phyloP scores from a whole-genome alignment of 2,113 vertebrate species.

The Sitta europaea region DNA sequence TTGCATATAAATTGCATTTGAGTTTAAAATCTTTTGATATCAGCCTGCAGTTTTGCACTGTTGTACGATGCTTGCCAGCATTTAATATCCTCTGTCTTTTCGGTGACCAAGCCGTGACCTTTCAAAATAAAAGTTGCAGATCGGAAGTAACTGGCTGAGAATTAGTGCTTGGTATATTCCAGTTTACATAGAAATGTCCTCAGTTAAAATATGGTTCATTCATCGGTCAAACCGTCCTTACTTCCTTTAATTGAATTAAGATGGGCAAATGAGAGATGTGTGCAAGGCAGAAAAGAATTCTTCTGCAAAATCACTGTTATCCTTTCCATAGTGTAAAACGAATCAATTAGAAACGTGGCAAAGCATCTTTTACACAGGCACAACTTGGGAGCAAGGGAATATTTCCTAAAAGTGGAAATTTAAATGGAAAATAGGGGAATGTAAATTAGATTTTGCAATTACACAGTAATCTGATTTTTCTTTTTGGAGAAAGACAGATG shows the following conservation, averaged over 20 bases:
- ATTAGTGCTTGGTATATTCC: slow-evolving; percentile 80
- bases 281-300: slow-evolving; percentile 74
- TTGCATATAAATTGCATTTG: background rate
- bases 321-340: slow-evolving; percentile 74
- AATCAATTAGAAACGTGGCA: slow-evolving; percentile 79
- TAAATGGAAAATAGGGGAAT: slow-evolving; percentile 45
- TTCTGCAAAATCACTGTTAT: slow-evolving; percentile 72
- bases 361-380: slow-evolving; percentile 60
- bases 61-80: background rate
- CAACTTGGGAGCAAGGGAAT: slow-evolving; percentile 37
- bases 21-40: slow-evolving; percentile 18
- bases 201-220: slow-evolving; percentile 91
- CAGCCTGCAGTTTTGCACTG: slow-evolving; percentile 16
- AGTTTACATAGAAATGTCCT: slow-evolving; percentile 86
- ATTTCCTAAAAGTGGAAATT: slow-evolving; percentile 64
- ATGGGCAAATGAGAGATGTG: slow-evolving; percentile 94
- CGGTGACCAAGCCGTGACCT: slow-evolving; percentile 78
- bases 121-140: slow-evolving; percentile 75
- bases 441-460: slow-evolving; percentile 61
- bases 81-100: slow-evolving; percentile 58
- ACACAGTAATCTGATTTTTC: slow-evolving; percentile 39
- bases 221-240: slow-evolving; percentile 90
- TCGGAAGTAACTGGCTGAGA: slow-evolving; percentile 82
- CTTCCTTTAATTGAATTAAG: slow-evolving; percentile 99
- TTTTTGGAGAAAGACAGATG: slow-evolving; percentile 52